These are phyloP conservation scores for Caenorhabditis becei DNA, from an alignment of 2,888 invertebrate species.

Conservation along the genomic window DNA sequence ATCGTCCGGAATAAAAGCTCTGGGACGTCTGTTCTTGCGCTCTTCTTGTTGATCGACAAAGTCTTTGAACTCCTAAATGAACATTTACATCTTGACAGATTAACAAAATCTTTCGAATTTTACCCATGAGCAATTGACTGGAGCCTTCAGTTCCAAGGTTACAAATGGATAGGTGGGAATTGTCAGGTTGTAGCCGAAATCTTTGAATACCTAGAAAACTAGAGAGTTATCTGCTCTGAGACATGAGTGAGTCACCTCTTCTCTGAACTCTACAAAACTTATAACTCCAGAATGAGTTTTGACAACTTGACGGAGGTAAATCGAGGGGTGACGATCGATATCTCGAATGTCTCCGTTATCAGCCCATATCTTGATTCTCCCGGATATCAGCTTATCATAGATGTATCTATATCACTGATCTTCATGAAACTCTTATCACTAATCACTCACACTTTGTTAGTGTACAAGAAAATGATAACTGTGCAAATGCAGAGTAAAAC, in stretches of 20 bases:
- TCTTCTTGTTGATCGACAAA: constrained; percentile 26
- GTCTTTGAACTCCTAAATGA: constrained; percentile 42
- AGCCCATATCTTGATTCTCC: constrained; percentile 3
- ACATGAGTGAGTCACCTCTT: constrained; percentile 17
- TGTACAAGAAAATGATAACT: constrained; percentile 18
- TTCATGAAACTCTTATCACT: not conserved
- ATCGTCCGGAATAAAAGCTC: constrained; percentile 39
- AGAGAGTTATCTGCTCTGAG: not conserved
- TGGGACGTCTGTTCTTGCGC: constrained; percentile 32
- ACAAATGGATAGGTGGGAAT: constrained; percentile 53
- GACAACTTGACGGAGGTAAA: constrained; percentile 52
- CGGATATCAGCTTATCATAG: constrained; percentile 11
- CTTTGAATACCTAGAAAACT: constrained; percentile 37
- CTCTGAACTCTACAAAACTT: constrained; percentile 47
- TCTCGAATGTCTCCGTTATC: constrained; percentile 17
- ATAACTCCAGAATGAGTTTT: constrained; percentile 39
- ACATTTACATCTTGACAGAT: not conserved
- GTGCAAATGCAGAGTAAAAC: constrained; percentile 33
- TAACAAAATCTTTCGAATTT: not conserved
- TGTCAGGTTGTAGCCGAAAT: constrained; percentile 35
- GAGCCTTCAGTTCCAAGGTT: constrained; percentile 15
- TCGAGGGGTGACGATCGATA: constrained; percentile 16
- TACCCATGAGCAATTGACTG: constrained; percentile 37
- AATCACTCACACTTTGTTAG: constrained; percentile 41
- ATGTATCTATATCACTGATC: constrained; percentile 7